Conservation (phyloP, 2,113 vertebrate genomes). For the Zapornia atra region DNA sequence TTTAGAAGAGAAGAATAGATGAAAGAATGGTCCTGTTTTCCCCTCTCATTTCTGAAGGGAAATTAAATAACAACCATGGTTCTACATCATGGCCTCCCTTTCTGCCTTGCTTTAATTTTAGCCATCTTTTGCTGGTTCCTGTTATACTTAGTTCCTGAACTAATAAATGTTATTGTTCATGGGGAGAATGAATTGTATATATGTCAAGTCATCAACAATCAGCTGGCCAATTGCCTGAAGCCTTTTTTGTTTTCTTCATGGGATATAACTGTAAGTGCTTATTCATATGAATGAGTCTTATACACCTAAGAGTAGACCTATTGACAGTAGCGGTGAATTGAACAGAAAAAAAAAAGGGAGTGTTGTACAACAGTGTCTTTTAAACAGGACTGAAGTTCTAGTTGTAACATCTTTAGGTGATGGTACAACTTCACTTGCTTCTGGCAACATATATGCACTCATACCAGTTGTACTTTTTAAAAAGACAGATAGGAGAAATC, state of each 20-base stretch:
- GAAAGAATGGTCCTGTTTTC: background rate
- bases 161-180: constrained; percentile 41
- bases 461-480: background rate
- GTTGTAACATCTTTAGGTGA: background rate
- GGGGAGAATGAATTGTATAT: constrained; percentile 12
- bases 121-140: constrained; percentile 30
- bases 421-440: background rate
- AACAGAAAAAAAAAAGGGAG: background rate
- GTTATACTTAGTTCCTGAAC: constrained; percentile 27
- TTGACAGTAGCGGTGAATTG: background rate
- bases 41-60: background rate
- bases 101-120: constrained; percentile 31
- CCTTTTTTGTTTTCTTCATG: constrained; percentile 23
- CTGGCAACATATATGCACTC: background rate
- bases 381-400: background rate
- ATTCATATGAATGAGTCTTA: background rate
- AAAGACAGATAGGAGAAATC: background rate
- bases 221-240: constrained; percentile 4
- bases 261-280: background rate
- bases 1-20: background rate
- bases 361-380: background rate
- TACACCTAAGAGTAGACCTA: background rate
- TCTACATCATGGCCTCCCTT: background rate
- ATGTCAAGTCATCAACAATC: constrained; percentile 46
- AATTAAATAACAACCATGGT: background rate